A percentile compares a stretch with the other conserved stretches of the same genome.
phyloP scores from a whole-genome alignment of 2,888 invertebrate genomes.

The Cremastinae sp. region DNA sequence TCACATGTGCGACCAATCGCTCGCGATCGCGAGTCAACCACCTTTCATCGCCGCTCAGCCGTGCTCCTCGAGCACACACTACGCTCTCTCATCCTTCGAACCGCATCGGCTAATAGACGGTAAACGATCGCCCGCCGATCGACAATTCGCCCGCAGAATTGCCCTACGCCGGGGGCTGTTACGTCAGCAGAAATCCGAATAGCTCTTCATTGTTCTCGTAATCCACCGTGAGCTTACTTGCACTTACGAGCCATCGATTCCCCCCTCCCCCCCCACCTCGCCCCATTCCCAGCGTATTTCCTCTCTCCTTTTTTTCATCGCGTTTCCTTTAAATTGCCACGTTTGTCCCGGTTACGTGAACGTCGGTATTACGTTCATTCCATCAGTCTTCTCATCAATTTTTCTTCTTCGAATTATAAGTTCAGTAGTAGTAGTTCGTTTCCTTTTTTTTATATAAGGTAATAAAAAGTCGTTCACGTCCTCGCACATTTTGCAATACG shows the following conservation, averaged over 20 bases:
- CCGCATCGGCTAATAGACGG: conserved; percentile 10
- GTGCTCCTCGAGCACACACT: conserved; percentile 17
- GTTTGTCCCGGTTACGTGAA: too few relatives aligned
- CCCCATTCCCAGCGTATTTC: background rate
- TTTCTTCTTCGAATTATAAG: too few relatives aligned
- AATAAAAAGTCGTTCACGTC: too few relatives aligned
- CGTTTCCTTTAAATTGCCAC: too few relatives aligned
- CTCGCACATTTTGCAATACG: too few relatives aligned
- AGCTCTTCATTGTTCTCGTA: background rate
- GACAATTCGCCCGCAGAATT: background rate
- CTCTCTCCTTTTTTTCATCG: background rate
- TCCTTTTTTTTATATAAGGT: too few relatives aligned
- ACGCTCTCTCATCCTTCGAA: too few relatives aligned
- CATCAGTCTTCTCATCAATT: too few relatives aligned
- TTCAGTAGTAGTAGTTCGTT: too few relatives aligned
- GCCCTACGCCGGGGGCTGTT: background rate
- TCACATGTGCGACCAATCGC: conserved; percentile 14
- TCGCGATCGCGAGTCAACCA: background rate
- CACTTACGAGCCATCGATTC: background rate
- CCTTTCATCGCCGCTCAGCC: conserved; percentile 17
- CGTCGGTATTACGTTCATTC: too few relatives aligned
- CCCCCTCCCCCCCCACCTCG: background rate
- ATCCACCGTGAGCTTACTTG: conserved; percentile 5
- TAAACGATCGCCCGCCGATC: background rate
- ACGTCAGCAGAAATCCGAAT: conserved; percentile 2